Evolutionary conservation across 1,140 invertebrate genomes (phyloP), one percentile per base, ranked within the genome.

Genomic region (Agrypnia vestita): DNA sequence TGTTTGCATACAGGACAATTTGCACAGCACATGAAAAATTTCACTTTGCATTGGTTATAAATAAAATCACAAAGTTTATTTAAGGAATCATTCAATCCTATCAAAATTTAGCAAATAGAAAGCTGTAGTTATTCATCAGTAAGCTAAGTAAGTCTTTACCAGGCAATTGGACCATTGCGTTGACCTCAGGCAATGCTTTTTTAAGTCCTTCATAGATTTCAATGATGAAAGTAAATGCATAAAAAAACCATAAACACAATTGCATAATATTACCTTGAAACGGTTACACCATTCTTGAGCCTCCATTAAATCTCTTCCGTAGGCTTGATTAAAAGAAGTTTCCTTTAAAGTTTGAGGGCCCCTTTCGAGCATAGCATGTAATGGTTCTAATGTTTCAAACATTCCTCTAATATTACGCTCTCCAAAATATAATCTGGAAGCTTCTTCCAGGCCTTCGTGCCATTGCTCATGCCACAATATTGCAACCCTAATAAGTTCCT

Each of bases 391-490:
- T 0, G 96, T 97, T 74, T 96, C 94, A 85, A 99, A 96, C 98
- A 99, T 99, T 12, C 96, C 97, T 74, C 95, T 94, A 0, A 98
- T 93, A 85, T 99, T 97, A 67, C 94, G 91, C 86, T 99, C 98
- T 0, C 97, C 98, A 87, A 99, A 99, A 86, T 99, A 99, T 6
- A 99, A 91, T 79, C 96, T 89, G 12, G 97, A 99, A 0, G 99
- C 98, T 90, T 99, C 98, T 87, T 99, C 99, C 9, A 99, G 87
- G 0, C 97, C 98, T 88, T 99, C 98, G 86, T 99, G 97, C 98
- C 98, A 99, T 81, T 98, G 93, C 87, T 99, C 99, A 87, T 99
- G 98, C 98, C 99, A 99, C 0, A 99, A 88, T 79, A 99, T 99
- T 7, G 98, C 98, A 0, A 99, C 98, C 75, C 98, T 91, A 69